Evolutionary conservation across 2,797 vertebrate species (phyloP), one percentile per base, ranked within the genome.

Genomic region (Geotrypetes seraphini): DNA sequence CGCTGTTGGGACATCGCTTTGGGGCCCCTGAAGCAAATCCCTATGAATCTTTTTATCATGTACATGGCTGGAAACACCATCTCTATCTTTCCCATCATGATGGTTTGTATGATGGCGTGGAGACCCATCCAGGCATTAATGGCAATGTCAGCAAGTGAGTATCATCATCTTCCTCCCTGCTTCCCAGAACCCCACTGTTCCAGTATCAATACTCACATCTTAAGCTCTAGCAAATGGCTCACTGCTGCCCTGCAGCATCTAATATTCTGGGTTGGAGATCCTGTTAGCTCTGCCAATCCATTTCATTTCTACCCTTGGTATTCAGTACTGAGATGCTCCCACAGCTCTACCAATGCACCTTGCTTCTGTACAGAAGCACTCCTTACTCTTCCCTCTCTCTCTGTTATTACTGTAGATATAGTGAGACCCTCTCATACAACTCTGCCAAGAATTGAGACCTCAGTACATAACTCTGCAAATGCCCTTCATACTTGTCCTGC

Each of bases 61-160:
- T 98, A 98, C 71, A 97, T 98, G 94, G 93, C 93, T 0, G 93
- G 94, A 24, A 98, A 97, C 72, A 98, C 94, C 42, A 98, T 97
- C 71, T 96, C 92, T 59, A 97, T 98, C 81, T 98, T 98, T 64
- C 93, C 94, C 28, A 96, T 96, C 56, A 98, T 97, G 94, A 97
- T 98, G 94, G 94, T 97, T 28, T 94, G 91, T 53, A 98, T 98
- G 94, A 98, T 98, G 94, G 93, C 92, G 17, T 98, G 94, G 94
- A 83, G 94, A 36, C 94, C 93, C 6, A 92, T 96, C 17, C 93
- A 98, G 62, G 94, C 94, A 1, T 91, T 97, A 18, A 93, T 98
- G 89, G 90, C 93, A 27, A 88, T 96, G 71, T 96, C 93, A 16
- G 87, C 91, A 52, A 98, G 92, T 98, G 72, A 89, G 89, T 87